Evolutionary conservation across 2,113 vertebrate genomes (phyloP).

Genomic region (Lipotes vexillifer): DNA sequence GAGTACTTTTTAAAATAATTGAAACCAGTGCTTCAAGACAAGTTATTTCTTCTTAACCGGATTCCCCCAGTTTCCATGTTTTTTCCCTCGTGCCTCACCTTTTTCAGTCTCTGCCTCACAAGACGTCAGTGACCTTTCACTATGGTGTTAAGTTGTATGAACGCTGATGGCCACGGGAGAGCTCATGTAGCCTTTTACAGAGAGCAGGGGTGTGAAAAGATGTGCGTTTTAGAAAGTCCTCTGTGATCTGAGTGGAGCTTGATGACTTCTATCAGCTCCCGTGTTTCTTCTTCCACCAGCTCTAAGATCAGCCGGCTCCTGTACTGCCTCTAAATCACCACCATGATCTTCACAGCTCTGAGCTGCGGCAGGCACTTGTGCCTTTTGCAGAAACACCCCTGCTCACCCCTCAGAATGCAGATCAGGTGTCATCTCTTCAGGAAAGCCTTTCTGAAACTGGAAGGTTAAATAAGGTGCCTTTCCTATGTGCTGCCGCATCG

Average conservation of each 20-base stretch:
- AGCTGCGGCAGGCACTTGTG: too few relatives aligned
- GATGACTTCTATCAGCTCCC: neutral
- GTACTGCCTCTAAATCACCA: neutral
- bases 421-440: neutral
- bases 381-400: neutral
- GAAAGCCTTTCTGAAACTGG: neutral
- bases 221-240: neutral
- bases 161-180: neutral
- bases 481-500: neutral
- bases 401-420: too few relatives aligned
- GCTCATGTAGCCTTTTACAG: neutral
- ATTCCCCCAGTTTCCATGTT: neutral
- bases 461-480: neutral
- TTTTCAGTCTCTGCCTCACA: neutral
- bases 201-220: neutral
- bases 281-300: neutral
- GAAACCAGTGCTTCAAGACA: neutral
- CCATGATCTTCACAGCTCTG: rapidly evolving
- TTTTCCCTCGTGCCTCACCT: neutral
- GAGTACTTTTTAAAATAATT: neutral
- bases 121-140: neutral
- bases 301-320: neutral
- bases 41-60: neutral
- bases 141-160: too few relatives aligned
- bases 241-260: neutral